Conservation (phyloP, 1,140 invertebrate species). For the Muscidifurax raptorellus region DNA sequence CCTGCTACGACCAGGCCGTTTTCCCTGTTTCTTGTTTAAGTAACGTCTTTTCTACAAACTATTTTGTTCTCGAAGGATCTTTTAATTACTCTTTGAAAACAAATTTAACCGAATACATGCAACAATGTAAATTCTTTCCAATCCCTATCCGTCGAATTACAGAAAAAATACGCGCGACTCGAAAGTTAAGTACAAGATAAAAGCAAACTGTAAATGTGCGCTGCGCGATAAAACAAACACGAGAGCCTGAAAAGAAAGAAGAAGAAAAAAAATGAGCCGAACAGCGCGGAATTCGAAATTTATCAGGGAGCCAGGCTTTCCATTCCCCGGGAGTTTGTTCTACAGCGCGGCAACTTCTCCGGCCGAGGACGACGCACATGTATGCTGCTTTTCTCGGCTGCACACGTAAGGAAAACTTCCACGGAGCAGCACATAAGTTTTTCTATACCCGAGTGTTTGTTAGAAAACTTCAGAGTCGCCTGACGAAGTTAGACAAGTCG, state of each 20-base stretch:
- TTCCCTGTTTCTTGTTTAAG: slow-evolving; percentile 31
- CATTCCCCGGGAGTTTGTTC: background rate
- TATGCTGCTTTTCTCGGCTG: background rate
- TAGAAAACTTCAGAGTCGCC: background rate
- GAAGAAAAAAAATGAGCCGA: background rate
- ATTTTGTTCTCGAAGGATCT: background rate
- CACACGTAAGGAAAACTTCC: background rate
- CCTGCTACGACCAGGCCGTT: background rate
- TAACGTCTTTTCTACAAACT: background rate
- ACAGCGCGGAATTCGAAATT: background rate
- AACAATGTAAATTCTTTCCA: no score
- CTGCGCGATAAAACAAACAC: background rate
- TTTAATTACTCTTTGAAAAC: background rate
- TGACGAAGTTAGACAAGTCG: background rate
- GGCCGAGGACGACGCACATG: background rate
- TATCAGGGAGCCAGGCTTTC: background rate
- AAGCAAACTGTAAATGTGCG: no score
- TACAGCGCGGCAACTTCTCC: background rate
- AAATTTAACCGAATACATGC: background rate
- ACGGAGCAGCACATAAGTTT: background rate
- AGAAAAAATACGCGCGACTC: no score
- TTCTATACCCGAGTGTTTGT: background rate
- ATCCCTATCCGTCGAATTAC: no score
- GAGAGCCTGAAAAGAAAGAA: background rate
- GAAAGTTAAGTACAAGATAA: no score